Conservation (phyloP, 2,888 invertebrate genomes). For the Diaprepes abbreviatus region DNA sequence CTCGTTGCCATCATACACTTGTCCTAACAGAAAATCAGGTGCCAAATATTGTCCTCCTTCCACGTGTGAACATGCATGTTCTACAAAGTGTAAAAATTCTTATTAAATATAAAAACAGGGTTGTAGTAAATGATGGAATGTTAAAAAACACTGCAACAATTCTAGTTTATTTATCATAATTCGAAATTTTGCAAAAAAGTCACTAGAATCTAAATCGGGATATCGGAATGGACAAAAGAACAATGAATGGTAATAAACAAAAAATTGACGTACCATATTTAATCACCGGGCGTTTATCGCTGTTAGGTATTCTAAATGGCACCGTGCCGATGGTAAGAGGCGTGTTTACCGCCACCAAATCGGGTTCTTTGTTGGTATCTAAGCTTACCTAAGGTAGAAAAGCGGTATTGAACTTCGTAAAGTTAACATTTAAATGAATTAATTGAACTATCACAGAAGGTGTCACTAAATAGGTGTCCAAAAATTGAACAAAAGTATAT, state of each 20-base stretch:
- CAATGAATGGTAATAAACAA: background rate
- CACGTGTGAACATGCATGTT: conserved; percentile 78
- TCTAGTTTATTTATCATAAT: too few species aligned
- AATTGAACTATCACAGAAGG: too few species aligned
- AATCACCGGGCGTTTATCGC: conserved; percentile 72
- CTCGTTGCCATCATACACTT: conserved; percentile 81
- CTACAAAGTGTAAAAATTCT: conserved; percentile 63
- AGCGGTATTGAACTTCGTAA: too few species aligned
- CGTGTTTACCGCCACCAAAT: conserved; percentile 80
- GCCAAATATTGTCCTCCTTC: conserved; percentile 85
- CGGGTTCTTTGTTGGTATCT: conserved; percentile 78
- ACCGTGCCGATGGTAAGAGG: conserved; percentile 83
- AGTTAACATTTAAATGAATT: too few species aligned
- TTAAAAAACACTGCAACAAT: too few species aligned
- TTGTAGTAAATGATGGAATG: too few species aligned
- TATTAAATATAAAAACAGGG: too few species aligned
- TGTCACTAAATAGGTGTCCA: too few species aligned
- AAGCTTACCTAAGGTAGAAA: conserved; percentile 80
- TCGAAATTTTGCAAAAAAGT: too few species aligned
- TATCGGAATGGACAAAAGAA: too few species aligned
- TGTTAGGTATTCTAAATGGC: conserved; percentile 78
- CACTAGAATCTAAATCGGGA: too few species aligned
- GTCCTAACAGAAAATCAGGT: conserved; percentile 82
- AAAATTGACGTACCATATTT: conserved; percentile 73
- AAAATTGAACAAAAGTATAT: too few species aligned